Evolutionary conservation across 2,113 vertebrate genomes (phyloP).

Genomic region (Jaculus jaculus): DNA sequence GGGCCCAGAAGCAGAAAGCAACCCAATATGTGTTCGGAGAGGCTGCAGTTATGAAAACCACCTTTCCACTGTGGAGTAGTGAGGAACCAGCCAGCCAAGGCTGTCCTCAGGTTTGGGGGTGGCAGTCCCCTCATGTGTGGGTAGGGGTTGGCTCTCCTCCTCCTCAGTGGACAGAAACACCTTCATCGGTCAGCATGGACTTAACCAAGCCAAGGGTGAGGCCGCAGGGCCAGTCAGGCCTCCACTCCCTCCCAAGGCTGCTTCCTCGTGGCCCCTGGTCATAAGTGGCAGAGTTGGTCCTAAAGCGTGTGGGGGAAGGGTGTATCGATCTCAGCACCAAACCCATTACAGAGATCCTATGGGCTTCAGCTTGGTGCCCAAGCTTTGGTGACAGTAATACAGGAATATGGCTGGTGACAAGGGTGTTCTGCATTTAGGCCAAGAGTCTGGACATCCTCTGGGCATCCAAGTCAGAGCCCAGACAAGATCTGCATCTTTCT

Average conservation of each 20-base stretch:
- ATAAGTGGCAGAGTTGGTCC: not conserved
- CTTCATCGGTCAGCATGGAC: not conserved
- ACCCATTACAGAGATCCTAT: not conserved
- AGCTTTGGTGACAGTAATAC: not conserved
- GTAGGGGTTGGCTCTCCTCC: not conserved
- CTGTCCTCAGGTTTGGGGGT: rapidly evolving
- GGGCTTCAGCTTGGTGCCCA: not conserved
- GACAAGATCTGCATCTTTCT: not conserved
- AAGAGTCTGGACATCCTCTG: not conserved
- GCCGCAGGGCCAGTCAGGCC: not conserved
- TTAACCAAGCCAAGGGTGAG: not conserved
- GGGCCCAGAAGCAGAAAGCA: not conserved
- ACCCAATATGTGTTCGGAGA: not conserved
- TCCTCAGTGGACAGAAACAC: rapidly evolving
- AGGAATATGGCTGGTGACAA: not conserved
- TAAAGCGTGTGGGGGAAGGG: not conserved
- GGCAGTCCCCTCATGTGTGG: not conserved
- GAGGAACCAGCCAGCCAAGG: not conserved
- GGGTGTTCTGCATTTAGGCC: not conserved
- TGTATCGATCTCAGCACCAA: not conserved
- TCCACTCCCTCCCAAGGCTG: not conserved
- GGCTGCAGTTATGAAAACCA: too few relatives aligned
- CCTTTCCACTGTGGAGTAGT: rapidly evolving
- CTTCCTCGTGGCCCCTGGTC: not conserved
- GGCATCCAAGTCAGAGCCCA: not conserved